These are phyloP conservation scores for Echinops telfairi DNA, from an alignment of 2,113 vertebrate species.

Conservation along the genomic window DNA sequence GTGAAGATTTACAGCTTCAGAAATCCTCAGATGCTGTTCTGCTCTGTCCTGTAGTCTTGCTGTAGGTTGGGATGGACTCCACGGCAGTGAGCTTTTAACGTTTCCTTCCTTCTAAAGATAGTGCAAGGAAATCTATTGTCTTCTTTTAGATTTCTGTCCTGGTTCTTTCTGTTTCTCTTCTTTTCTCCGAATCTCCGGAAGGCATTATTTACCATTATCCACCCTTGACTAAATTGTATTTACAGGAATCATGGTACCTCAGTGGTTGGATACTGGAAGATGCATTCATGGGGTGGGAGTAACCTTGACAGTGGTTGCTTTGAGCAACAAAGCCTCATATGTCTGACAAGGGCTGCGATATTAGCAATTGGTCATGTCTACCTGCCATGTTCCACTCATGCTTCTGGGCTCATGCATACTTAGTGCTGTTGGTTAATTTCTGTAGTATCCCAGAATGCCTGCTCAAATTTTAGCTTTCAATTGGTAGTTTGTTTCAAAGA, in stretches of 20 bases:
- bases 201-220: neutral
- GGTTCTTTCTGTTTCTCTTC: neutral
- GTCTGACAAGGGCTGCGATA: neutral
- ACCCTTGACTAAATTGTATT: constrained; percentile 26
- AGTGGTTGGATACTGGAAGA: neutral
- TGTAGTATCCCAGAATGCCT: neutral
- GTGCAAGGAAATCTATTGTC: neutral
- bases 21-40: no score
- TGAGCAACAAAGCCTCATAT: neutral
- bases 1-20: no score
- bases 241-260: constrained; percentile 5
- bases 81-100: neutral
- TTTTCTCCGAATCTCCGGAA: neutral
- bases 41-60: no score
- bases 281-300: neutral
- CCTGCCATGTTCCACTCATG: neutral
- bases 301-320: neutral
- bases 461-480: constrained; percentile 36
- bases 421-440: neutral
- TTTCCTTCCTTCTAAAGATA: constrained; percentile 9
- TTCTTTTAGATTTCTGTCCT: neutral
- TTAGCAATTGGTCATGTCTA: no score
- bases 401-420: neutral
- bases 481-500: constrained; percentile 23
- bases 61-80: no score